These are phyloP conservation scores for Pogoniulus pusillus DNA, from an alignment of 2,797 vertebrate species.

Conservation along the genomic window DNA sequence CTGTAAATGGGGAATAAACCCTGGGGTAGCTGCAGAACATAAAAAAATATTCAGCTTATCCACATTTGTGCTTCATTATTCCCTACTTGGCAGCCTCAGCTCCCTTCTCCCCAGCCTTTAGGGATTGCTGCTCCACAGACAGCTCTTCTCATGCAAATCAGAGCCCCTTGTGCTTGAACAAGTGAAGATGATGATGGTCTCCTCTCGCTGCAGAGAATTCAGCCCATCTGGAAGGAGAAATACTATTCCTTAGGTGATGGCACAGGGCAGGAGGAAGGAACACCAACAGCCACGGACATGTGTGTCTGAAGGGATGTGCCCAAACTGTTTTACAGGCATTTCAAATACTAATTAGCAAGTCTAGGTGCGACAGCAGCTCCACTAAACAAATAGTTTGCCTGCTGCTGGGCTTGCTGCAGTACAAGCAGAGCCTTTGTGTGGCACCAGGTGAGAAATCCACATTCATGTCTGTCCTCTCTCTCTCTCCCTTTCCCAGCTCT, in stretches of 20 bases:
- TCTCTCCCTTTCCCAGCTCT: neutral
- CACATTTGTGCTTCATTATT: neutral
- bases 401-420: neutral
- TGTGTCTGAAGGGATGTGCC: neutral
- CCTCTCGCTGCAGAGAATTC: neutral
- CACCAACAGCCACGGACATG: neutral
- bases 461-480: neutral
- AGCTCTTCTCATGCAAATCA: slow-evolving; percentile 52
- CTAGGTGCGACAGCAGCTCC: neutral
- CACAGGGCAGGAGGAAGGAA: slow-evolving; percentile 3
- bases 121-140: neutral
- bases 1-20: neutral
- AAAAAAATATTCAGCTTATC: neutral
- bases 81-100: neutral
- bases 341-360: slow-evolving; percentile 42
- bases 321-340: neutral
- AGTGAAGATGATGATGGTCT: slow-evolving; percentile 3
- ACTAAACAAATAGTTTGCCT: slow-evolving; percentile 16
- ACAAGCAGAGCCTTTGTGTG: neutral
- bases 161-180: slow-evolving; percentile 4
- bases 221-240: too few species aligned
- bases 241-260: slow-evolving; percentile 34
- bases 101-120: neutral
- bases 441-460: neutral
- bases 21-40: neutral